phyloP scores from a whole-genome alignment of 2,888 invertebrate genomes.

The Sphaerophoria taeniata region DNA sequence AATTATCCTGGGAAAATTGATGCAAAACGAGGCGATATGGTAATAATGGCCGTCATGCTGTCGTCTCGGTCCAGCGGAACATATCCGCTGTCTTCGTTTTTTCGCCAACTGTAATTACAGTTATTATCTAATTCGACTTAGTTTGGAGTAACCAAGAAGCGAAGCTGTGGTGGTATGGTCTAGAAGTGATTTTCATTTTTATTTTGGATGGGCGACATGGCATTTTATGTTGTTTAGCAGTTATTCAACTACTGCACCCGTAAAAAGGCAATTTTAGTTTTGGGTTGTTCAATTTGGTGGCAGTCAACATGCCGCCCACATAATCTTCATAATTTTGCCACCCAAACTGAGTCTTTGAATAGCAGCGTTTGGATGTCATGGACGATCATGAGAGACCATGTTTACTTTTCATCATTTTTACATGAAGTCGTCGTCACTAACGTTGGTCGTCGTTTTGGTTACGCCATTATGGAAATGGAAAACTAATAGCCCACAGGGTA shows the following conservation, averaged over 20 bases:
- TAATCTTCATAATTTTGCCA: slow-evolving; percentile 70
- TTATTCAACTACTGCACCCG: slow-evolving; percentile 64
- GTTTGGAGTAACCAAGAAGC: slow-evolving; percentile 58
- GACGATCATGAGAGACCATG: slow-evolving; percentile 48
- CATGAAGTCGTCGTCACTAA: slow-evolving; percentile 18
- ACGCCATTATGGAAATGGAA: slow-evolving; percentile 73
- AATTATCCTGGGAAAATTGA: slow-evolving; percentile 41
- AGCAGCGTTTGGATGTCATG: slow-evolving; percentile 53
- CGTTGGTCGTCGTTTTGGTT: slow-evolving; percentile 41
- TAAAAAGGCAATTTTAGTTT: slow-evolving; percentile 41
- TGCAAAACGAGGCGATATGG: slow-evolving; percentile 27
- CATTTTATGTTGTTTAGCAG: neutral
- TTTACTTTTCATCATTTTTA: slow-evolving; percentile 69
- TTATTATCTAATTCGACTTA: slow-evolving; percentile 57
- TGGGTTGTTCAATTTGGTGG: slow-evolving; percentile 32
- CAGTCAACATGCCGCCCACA: slow-evolving; percentile 63
- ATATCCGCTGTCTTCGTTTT: slow-evolving; percentile 53
- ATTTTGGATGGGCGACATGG: too few relatives aligned
- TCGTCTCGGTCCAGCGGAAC: slow-evolving; percentile 35
- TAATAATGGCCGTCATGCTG: neutral
- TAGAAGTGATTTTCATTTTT: too few relatives aligned
- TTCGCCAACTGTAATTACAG: slow-evolving; percentile 48
- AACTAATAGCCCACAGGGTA: slow-evolving; percentile 69
- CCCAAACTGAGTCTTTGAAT: neutral
- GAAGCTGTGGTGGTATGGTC: too few relatives aligned